Percentiles rank a stretch among this genome's conserved stretches.
Conservation (phyloP, 2,888 invertebrate genomes). For the Latheticus oryzae region DNA sequence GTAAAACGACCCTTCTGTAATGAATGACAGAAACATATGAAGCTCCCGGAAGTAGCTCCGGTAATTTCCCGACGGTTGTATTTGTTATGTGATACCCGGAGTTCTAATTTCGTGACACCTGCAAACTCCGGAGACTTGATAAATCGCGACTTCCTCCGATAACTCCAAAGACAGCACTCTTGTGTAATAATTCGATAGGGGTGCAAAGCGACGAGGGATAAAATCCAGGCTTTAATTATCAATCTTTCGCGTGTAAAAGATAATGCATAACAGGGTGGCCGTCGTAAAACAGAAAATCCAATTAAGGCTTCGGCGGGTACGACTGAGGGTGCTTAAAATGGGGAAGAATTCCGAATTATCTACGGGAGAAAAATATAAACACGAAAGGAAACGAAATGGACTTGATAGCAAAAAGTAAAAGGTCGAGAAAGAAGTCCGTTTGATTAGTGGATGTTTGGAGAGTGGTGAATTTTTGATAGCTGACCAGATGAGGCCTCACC, state of each 20-base stretch:
- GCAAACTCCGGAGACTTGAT: conserved; percentile 40
- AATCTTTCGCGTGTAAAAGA: conserved; percentile 28
- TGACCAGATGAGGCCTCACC: conserved; percentile 23
- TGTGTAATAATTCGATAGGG: conserved; percentile 15
- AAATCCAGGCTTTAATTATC: conserved; percentile 34
- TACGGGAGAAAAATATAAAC: conserved; percentile 20
- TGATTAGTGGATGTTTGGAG: conserved; percentile 20
- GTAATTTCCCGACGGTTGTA: conserved; percentile 57
- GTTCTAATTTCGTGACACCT: conserved; percentile 55
- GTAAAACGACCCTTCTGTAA: conserved; percentile 44
- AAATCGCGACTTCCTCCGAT: conserved; percentile 22
- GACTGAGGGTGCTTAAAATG: conserved; percentile 46
- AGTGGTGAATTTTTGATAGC: conserved; percentile 24
- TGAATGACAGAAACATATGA: conserved; percentile 52
- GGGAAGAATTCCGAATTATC: conserved; percentile 6
- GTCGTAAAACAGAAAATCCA: conserved; percentile 57
- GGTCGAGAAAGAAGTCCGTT: conserved; percentile 4
- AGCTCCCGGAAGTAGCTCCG: conserved; percentile 48
- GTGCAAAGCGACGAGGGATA: conserved; percentile 20
- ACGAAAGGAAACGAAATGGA: conserved; percentile 10
- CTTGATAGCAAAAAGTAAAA: background rate
- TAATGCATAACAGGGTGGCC: conserved; percentile 46
- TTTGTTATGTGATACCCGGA: conserved; percentile 54
- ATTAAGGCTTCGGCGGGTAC: conserved; percentile 56
- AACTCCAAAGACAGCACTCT: conserved; percentile 11